Evolutionary conservation across 1,140 invertebrate species (phyloP), one percentile per base, ranked within the genome.

Genomic region (Anastatus disparis): DNA sequence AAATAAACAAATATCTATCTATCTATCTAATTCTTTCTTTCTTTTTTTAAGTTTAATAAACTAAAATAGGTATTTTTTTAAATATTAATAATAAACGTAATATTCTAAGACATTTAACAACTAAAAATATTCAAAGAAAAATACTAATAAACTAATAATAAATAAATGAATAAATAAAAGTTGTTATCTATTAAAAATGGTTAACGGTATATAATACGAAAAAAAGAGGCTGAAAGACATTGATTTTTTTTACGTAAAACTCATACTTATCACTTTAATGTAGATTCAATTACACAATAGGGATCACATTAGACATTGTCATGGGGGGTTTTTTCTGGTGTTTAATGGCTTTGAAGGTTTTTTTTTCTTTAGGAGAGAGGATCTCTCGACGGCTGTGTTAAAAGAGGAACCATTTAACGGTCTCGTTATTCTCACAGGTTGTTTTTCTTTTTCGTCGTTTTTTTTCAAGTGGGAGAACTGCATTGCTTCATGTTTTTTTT

Each of bases 301-400:
- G 71, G 74, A 80, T 78, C 77, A 80, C 78, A 78, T 80, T 77
- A 76, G 76, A 80, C 77, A 78, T 78, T 76, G 65, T 78, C 70
- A 71, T 74, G 72, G 68, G 63, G 58, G 73, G 50, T n/a, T n/a
- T n/a, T n/a, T n/a, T n/a, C n/a, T n/a, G n/a, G n/a, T n/a, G n/a
- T n/a, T n/a, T n/a, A n/a, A n/a, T n/a, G n/a, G n/a, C n/a, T n/a
- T n/a, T n/a, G n/a, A n/a, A n/a, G n/a, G n/a, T n/a, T n/a, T n/a
- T n/a, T n/a, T n/a, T n/a, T n/a, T n/a, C n/a, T n/a, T 44, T 52
- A 31, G 71, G 62, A 53, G 22, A 42, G 22, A 63, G 58, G 59
- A 55, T 40, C 38, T 55, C 13, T 62, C 48, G 35, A 42, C 35
- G 64, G 59, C 66, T 65, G 68, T 61, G 40, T n/a, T n/a, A n/a